Conservation (phyloP, 2,888 invertebrate species). For the Agrotis segetum region DNA sequence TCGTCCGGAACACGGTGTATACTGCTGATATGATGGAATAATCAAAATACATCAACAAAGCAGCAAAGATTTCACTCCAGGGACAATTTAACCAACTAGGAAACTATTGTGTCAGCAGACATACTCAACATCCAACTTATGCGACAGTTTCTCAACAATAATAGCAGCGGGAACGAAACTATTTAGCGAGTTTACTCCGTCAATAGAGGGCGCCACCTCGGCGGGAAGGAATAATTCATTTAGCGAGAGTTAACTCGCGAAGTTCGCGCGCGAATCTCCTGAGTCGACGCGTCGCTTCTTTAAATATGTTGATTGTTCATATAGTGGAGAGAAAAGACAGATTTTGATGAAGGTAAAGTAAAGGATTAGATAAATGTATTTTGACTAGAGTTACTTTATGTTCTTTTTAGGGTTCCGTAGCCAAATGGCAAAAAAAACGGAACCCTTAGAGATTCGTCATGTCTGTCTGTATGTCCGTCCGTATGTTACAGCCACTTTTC, state of each 20-base stretch:
- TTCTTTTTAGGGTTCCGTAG: no score
- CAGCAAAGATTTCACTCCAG: slow-evolving; percentile 55
- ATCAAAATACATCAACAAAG: slow-evolving; percentile 41
- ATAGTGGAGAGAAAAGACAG: slow-evolving; percentile 25
- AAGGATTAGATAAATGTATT: not conserved
- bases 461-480: no score
- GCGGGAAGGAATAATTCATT: slow-evolving; percentile 88
- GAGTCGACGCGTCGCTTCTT: slow-evolving; percentile 69
- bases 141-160: slow-evolving; percentile 88
- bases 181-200: slow-evolving; percentile 88
- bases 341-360: slow-evolving; percentile 13
- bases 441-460: no score
- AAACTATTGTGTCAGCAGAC: slow-evolving; percentile 79
- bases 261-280: slow-evolving; percentile 74
- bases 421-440: no score
- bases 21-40: not conserved
- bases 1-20: no score
- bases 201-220: slow-evolving; percentile 87
- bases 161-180: slow-evolving; percentile 89
- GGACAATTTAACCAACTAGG: slow-evolving; percentile 65
- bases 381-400: not conserved
- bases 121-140: slow-evolving; percentile 78
- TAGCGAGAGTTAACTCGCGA: slow-evolving; percentile 83
- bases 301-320: slow-evolving; percentile 72
- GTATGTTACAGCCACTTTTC: no score